Evolutionary conservation across 37 sponge, comb jelly and placozoan genomes (phyloP), one percentile per base, ranked within the genome.

Genomic region (Axinella damicornis): DNA sequence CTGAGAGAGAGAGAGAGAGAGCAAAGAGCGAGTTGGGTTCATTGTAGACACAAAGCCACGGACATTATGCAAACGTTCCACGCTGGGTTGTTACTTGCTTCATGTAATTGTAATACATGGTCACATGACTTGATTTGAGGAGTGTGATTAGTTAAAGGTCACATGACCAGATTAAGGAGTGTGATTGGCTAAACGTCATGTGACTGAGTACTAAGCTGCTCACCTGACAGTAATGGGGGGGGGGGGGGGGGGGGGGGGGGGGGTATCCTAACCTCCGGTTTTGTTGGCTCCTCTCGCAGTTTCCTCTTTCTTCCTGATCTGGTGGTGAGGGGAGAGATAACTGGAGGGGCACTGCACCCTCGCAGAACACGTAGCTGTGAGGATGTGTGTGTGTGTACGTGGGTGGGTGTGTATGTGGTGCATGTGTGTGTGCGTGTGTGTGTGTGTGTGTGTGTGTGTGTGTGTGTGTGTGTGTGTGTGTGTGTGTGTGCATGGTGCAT

Each of bases 321-420:
- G 55, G 89, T 82, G 62, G 83, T 35, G n/a, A 82, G 58, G 12
- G 89, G 89, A 52, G 89, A 88, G 25, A 77, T 68, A 53, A 60
- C 0, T 40, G 83, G 77, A 16, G 58, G 88, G 35, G 83, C 32
- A 16, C 62, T 27, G 35, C 14, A 25, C 35, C 84, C 84, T 0
- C 65, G 81, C 16, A 80, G 81, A 0, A 80, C 65, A 19, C 69
- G 54, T 0, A 79, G 35, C 36, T 76, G 58, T 9, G 27, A 22
- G 15, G 46, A n/a, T 32, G 17, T 32, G 59, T 28, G 28, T 39
- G 75, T n/a, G n/a, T n/a, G n/a, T n/a, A n/a, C n/a, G n/a, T n/a
- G n/a, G n/a, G n/a, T n/a, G n/a, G 38, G 55, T n/a, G n/a, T n/a
- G n/a, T n/a, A n/a, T n/a, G n/a, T n/a, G n/a, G n/a, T n/a, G n/a